Evolutionary conservation across 1,140 invertebrate genomes (phyloP).

Genomic region (Spodoptera frugiperda): DNA sequence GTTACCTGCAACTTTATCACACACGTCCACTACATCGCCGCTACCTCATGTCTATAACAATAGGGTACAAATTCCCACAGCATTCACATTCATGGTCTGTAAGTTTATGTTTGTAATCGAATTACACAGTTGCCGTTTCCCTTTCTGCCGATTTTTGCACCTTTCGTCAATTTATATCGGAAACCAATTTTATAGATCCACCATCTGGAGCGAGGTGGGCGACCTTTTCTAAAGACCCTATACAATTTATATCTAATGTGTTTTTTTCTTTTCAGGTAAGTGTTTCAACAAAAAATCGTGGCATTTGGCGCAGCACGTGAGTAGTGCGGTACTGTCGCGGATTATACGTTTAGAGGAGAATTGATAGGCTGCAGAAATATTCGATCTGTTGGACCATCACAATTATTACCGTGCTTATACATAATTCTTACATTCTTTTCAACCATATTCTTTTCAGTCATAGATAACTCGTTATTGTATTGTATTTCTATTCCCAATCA

Average conservation of each 20-base stretch:
- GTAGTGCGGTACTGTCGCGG: conserved; percentile 44
- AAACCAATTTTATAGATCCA: conserved; percentile 58
- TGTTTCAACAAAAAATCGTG: conserved; percentile 56
- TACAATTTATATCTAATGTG: conserved; percentile 63
- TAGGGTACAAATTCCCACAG: conserved; percentile 19
- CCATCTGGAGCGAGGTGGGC: conserved; percentile 59
- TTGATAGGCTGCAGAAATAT: conserved; percentile 15
- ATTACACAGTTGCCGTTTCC: conserved; percentile 60
- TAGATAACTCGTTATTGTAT: no score
- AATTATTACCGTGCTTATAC: no score
- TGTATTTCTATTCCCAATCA: no score
- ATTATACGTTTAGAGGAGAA: conserved; percentile 23
- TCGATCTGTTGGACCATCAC: neutral
- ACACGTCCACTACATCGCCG: neutral
- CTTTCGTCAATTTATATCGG: conserved; percentile 57
- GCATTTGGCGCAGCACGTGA: conserved; percentile 54
- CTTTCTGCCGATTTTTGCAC: conserved; percentile 55
- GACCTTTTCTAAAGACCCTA: conserved; percentile 63
- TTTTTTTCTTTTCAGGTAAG: conserved; percentile 71
- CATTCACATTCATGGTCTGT: neutral
- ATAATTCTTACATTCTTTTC: no score
- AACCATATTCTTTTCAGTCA: no score
- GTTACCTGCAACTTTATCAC: conserved; percentile 37
- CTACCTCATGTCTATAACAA: neutral
- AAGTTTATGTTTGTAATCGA: conserved; percentile 42